Percentiles rank a stretch among this genome's conserved stretches.
phyloP scores from a whole-genome alignment of 2,797 vertebrate genomes.

The Melanogrammus aeglefinus region DNA sequence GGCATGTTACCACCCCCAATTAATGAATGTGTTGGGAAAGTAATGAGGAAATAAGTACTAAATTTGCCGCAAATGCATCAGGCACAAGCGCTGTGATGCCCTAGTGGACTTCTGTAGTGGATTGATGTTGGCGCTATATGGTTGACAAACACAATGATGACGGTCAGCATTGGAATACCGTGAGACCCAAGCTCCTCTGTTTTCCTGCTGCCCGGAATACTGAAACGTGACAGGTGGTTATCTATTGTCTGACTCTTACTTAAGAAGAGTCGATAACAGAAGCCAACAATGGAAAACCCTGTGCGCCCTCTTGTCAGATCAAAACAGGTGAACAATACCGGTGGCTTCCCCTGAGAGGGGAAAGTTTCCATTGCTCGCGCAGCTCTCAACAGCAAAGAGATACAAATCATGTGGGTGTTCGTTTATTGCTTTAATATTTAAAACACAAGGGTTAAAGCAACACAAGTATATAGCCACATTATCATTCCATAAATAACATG shows the following conservation, averaged over 20 bases:
- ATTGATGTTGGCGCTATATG: not conserved
- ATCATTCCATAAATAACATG: not conserved
- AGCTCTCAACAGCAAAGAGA: not conserved
- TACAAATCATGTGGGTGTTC: not conserved
- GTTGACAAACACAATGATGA: not conserved
- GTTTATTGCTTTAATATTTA: not conserved
- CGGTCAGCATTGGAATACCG: not conserved
- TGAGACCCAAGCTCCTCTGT: not conserved
- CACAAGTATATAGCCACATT: not conserved
- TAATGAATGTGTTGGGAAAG: too few relatives aligned
- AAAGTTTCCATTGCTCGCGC: not conserved
- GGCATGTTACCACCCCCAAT: too few relatives aligned
- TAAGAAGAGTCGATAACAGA: not conserved
- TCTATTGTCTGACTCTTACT: not conserved
- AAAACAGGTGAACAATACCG: not conserved
- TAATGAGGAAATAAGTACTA: too few relatives aligned
- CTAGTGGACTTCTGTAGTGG: not conserved
- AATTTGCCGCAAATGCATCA: too few relatives aligned
- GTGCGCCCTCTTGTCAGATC: not conserved
- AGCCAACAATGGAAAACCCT: not conserved
- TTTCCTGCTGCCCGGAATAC: not conserved
- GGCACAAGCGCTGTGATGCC: too few relatives aligned
- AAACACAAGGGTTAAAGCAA: not conserved
- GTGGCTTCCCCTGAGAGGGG: not conserved
- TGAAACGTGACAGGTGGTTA: not conserved